Evolutionary conservation across 2,113 vertebrate species (phyloP), one percentile per base, ranked within the genome.

Genomic region (Thermophis baileyi): DNA sequence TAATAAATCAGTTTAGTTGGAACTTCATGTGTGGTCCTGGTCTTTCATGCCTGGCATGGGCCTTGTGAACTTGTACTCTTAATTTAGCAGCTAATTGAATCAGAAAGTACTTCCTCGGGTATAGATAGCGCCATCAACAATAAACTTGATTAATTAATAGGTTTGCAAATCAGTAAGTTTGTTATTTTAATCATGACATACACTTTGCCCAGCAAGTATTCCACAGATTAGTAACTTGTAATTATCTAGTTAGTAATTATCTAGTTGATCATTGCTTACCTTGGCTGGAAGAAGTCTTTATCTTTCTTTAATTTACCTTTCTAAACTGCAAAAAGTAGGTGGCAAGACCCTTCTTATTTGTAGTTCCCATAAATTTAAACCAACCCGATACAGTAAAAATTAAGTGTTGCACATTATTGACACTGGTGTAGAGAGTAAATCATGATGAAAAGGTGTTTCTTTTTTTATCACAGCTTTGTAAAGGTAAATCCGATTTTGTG

Each of bases 401-500:
- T 81, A 30, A 50, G 47, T 24, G n/a, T 22, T 74, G 20, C 44
- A 74, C 30, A 40, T 74, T 90, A n/a, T 51, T 51, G 60, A 90
- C 5, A 40, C 4, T 89, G 87, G n/a, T 44, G 47, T 46, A 47
- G 7, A 5, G 14, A 55, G 51, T 44, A 44, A 25, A n/a, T n/a
- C 9, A 25, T n/a, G 14, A 27, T 87, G 24, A 27, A 50, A 87
- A 49, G 4, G 24, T 25, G 49, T 50, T 87, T 87, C 25, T 81
- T 50, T 6, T 51, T 93, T 91, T 86, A 93, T 94, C 91, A 87
- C 27, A 99, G 99, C 96, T 98, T 98, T 44, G 98, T 99, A 20
- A 98, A 95, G 20, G 97, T 99, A 94, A 98, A 99, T 94, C 98
- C 99, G 0, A 87, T 97, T 74, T 97, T 99, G 10, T 99, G 99